A percentile compares a stretch with the other conserved stretches of the same genome.
Conservation (phyloP, 2,113 vertebrate genomes). For the Mionectes macconnelli region DNA sequence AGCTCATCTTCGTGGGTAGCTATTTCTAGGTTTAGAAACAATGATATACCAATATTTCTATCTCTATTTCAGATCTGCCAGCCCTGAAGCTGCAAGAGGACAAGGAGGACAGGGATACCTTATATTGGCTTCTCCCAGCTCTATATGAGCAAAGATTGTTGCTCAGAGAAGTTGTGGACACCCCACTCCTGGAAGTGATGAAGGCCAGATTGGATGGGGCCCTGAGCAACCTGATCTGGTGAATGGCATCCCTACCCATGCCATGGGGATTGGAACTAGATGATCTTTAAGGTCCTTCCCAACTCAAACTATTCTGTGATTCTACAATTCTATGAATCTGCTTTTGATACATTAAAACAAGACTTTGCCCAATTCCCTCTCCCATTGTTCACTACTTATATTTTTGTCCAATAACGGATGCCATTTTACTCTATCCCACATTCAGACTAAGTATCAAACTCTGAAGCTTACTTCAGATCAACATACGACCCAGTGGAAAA, state of each 20-base stretch:
- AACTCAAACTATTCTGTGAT: not conserved
- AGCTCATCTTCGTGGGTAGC: not conserved
- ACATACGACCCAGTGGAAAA: not conserved
- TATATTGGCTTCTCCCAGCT: not conserved
- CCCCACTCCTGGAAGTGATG: not conserved
- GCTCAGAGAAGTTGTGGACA: not conserved
- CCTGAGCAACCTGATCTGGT: not conserved
- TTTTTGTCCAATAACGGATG: not conserved
- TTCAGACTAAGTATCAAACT: not conserved
- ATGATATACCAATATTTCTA: not conserved
- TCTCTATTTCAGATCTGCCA: not conserved
- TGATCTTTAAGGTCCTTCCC: not conserved
- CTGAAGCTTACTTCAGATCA: not conserved
- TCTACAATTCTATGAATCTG: not conserved
- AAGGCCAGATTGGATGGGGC: not conserved
- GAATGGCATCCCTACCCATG: not conserved
- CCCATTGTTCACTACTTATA: not conserved
- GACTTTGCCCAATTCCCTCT: not conserved
- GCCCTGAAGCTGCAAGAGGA: not conserved
- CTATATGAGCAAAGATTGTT: not conserved
- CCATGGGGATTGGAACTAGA: not conserved
- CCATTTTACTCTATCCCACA: not conserved
- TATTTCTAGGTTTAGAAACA: not conserved
- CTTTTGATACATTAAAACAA: not conserved
- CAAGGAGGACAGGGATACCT: not conserved